Evolutionary conservation across 1,140 invertebrate species (phyloP).

Genomic region (Anagrus nilaparvatae): DNA sequence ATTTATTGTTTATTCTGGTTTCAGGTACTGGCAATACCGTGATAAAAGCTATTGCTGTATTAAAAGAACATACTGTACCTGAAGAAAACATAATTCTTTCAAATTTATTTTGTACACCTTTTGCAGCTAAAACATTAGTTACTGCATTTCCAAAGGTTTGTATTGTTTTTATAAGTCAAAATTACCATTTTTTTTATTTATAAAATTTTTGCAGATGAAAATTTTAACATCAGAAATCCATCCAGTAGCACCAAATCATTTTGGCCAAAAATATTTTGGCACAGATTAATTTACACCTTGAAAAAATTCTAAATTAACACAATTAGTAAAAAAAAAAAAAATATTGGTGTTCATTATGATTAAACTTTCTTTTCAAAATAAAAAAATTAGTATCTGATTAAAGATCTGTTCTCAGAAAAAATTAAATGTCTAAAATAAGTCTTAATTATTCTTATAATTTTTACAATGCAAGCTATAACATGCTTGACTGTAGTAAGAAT

Average conservation of each 20-base stretch:
- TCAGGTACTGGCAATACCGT: conserved; percentile 86
- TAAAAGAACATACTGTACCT: conserved; percentile 85
- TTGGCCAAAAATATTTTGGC: conserved; percentile 97
- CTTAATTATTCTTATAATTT: too few relatives aligned
- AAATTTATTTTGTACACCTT: conserved; percentile 93
- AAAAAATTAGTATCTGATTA: too few relatives aligned
- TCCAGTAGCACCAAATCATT: conserved; percentile 92
- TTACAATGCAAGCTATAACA: too few relatives aligned
- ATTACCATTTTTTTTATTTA: conserved; percentile 2
- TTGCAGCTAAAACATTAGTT: conserved; percentile 77
- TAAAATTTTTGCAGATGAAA: conserved; percentile 58
- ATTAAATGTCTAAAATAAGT: too few relatives aligned
- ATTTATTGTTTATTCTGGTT: conserved; percentile 5
- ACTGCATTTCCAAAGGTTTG: conserved; percentile 71
- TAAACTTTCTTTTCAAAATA: too few relatives aligned
- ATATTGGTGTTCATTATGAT: too few relatives aligned
- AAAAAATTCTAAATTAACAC: too few relatives aligned
- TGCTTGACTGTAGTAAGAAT: too few relatives aligned
- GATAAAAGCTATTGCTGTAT: conserved; percentile 82
- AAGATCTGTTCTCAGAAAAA: too few relatives aligned
- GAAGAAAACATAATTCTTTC: conserved; percentile 92
- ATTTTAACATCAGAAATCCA: conserved; percentile 93
- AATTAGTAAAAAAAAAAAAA: too few relatives aligned
- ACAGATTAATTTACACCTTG: conserved; percentile 82
- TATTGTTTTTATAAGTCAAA: conserved; percentile 9